These are phyloP conservation scores for Orius insidiosus DNA, from an alignment of 1,140 invertebrate genomes.

Conservation along the genomic window DNA sequence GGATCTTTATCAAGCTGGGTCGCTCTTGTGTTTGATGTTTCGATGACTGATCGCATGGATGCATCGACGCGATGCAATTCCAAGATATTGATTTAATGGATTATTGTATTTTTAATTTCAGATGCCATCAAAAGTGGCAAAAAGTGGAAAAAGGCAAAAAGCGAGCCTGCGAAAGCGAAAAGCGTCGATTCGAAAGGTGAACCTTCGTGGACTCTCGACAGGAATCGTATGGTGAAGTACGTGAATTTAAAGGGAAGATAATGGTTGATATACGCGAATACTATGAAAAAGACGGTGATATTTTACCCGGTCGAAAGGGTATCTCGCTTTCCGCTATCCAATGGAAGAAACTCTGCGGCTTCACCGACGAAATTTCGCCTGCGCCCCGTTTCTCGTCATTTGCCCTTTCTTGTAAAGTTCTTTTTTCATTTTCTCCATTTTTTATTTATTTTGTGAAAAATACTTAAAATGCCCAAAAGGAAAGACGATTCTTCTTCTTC, in stretches of 20 bases:
- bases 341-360: slow-evolving; percentile 16
- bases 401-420: too few relatives aligned
- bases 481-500: too few relatives aligned
- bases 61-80: too few relatives aligned
- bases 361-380: slow-evolving; percentile 17
- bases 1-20: too few relatives aligned
- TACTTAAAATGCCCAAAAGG: too few relatives aligned
- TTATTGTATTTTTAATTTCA: too few relatives aligned
- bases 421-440: too few relatives aligned
- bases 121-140: not conserved
- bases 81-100: too few relatives aligned
- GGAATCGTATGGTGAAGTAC: slow-evolving; percentile 33
- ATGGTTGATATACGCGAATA: slow-evolving; percentile 38
- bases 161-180: slow-evolving; percentile 2
- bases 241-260: slow-evolving; percentile 35
- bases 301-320: slow-evolving; percentile 37
- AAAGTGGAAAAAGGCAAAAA: not conserved
- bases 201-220: slow-evolving; percentile 28
- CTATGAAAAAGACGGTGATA: slow-evolving; percentile 34
- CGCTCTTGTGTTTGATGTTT: too few relatives aligned
- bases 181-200: slow-evolving; percentile 18
- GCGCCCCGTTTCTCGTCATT: too few relatives aligned
- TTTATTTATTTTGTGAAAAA: too few relatives aligned
- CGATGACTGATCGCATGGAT: too few relatives aligned
- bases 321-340: slow-evolving; percentile 16